phyloP scores from a whole-genome alignment of 2,113 vertebrate genomes.

The Rhipidura dahli region DNA sequence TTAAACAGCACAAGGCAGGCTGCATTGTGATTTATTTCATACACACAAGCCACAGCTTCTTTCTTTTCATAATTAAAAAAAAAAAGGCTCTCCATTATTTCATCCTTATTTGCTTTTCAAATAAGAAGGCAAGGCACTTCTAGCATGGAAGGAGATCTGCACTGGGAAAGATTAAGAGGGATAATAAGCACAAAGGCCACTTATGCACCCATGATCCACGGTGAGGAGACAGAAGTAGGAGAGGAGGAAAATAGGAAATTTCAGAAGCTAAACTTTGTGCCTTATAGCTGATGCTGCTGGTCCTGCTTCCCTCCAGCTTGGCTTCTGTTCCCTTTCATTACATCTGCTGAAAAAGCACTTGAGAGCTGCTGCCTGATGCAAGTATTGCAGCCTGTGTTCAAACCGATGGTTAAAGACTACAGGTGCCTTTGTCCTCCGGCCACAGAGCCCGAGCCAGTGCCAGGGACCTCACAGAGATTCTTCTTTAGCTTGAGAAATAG shows the following conservation, averaged over 20 bases:
- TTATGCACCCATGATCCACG: neutral
- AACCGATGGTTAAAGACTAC: neutral
- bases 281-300: neutral
- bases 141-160: neutral
- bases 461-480: neutral
- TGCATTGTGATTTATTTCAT: slow-evolving; percentile 24
- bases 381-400: neutral
- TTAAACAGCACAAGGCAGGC: slow-evolving; percentile 44
- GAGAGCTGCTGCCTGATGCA: neutral
- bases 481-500: neutral
- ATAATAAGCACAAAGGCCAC: slow-evolving; percentile 12
- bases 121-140: neutral
- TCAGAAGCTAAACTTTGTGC: neutral
- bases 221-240: neutral
- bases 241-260: neutral
- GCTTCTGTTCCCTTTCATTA: neutral
- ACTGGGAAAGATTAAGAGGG: slow-evolving; percentile 7
- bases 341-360: neutral
- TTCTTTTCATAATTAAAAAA: neutral
- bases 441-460: accelerated
- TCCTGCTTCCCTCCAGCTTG: neutral
- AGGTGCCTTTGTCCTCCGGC: neutral
- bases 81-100: slow-evolving; percentile 17
- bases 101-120: slow-evolving; percentile 39
- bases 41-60: neutral